Evolutionary conservation across 2,113 vertebrate species (phyloP), one percentile per base, ranked within the genome.

Genomic region (Odobenus rosmarus): DNA sequence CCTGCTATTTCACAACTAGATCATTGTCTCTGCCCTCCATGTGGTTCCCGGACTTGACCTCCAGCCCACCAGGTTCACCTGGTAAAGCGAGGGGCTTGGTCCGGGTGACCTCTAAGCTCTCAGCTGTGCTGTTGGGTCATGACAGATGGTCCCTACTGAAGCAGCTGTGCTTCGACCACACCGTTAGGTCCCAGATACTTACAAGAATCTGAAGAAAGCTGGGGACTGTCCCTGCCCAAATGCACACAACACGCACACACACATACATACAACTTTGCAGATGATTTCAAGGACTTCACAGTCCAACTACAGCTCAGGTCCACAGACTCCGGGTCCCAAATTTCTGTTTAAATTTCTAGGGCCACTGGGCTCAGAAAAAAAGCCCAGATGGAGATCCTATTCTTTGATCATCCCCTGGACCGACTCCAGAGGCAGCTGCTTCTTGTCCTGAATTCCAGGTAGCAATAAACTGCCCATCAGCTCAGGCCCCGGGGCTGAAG

Each of bases 391-490:
- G 74, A 57, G 71, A 85, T 26, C 5, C 74, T 51, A 36, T 4
- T 57, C 74, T 61, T 84, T 79, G 31, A 21, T 18, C 19, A 23
- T 53, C 55, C 64, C 96, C 79, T 77, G 46, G 89, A 77, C 7
- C 71, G 80, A 86, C 7, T 51, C 62, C 57, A 49, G 23, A 4
- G 71, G 51, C 49, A 64, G 71, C 90, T 93, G 64, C 61, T 69
- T 59, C 92, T 97, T 97, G 97, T 69, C 96, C 96, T 96, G 96
- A 97, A 95, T 97, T 97, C 97, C 97, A 97, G 96, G 97, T 96
- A 98, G 95, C 92, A 69, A 74, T 96, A 94, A 97, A 96, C 95
- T 95, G 96, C 97, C 96, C 33, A 71, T 95, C 69, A 59, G 84
- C 81, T 97, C 97, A 93, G 97, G 59, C 95, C 88, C 92, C 33